phyloP scores from a whole-genome alignment of 1,140 invertebrate genomes.

The Leptinotarsa undecemlineata region DNA sequence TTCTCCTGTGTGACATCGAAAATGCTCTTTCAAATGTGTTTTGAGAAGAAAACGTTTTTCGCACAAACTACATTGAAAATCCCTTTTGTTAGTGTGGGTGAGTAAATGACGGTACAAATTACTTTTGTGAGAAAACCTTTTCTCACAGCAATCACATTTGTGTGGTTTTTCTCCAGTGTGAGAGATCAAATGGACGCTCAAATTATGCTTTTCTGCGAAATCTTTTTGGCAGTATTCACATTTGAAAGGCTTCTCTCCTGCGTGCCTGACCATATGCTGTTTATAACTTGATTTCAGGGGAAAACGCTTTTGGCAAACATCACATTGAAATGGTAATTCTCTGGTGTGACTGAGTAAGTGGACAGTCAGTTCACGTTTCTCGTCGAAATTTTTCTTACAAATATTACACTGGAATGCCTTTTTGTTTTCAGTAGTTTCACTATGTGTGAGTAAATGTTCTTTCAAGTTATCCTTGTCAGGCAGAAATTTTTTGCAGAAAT shows the following conservation, averaged over 20 bases:
- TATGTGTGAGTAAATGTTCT: slow-evolving; percentile 54
- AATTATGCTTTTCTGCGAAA: too few species aligned
- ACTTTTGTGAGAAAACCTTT: too few species aligned
- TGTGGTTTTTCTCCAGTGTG: too few species aligned
- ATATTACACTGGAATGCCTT: slow-evolving; percentile 65
- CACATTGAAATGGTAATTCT: slow-evolving; percentile 54
- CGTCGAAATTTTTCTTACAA: slow-evolving; percentile 53
- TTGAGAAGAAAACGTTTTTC: slow-evolving; percentile 37
- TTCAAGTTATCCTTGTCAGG: slow-evolving; percentile 32
- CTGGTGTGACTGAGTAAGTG: slow-evolving; percentile 55
- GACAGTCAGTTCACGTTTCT: slow-evolving; percentile 36
- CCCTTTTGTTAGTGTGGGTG: too few species aligned
- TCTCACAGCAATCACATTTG: too few species aligned
- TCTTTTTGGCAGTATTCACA: not conserved
- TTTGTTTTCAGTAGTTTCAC: slow-evolving; percentile 74
- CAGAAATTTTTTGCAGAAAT: slow-evolving; percentile 23
- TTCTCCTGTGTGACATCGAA: too few species aligned
- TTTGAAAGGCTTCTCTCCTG: slow-evolving; percentile 33
- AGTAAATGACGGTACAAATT: too few species aligned
- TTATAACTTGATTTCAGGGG: slow-evolving; percentile 60
- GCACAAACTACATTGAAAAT: slow-evolving; percentile 34
- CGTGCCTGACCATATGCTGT: slow-evolving; percentile 44
- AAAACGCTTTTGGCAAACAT: slow-evolving; percentile 64
- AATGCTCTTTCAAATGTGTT: slow-evolving; percentile 25
- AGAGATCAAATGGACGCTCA: too few species aligned